Evolutionary conservation across 2,888 invertebrate species (phyloP).

Genomic region (Drosophila ustulata): DNA sequence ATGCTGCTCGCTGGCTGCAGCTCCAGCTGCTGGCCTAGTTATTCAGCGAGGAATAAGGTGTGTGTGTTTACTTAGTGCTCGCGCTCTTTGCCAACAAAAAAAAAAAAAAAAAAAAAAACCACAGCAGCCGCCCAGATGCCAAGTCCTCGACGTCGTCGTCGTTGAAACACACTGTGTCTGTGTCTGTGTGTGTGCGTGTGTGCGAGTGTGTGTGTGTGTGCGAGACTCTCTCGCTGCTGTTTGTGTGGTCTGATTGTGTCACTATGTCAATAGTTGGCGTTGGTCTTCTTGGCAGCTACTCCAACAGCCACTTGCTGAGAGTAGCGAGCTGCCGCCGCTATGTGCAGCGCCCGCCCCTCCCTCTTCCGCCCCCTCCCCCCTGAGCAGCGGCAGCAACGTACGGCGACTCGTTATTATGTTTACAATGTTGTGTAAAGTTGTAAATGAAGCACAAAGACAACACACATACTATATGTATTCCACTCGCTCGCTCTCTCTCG

Average conservation of each 20-base stretch:
- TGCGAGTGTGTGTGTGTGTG: constrained; percentile 18
- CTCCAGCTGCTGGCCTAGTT: constrained; percentile 57
- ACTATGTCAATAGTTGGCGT: constrained; percentile 75
- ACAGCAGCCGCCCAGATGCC: constrained; percentile 47
- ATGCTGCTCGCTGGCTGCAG: constrained; percentile 27
- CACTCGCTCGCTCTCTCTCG: not conserved
- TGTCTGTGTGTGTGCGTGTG: constrained; percentile 3
- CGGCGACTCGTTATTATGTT: constrained; percentile 66
- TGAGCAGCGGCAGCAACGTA: constrained; percentile 33
- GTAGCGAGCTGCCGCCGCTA: constrained; percentile 33
- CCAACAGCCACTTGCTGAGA: constrained; percentile 62
- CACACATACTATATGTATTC: constrained; percentile 47
- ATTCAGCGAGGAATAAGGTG: constrained; percentile 69
- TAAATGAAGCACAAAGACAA: constrained; percentile 68
- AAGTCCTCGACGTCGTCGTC: constrained; percentile 26
- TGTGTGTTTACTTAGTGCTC: constrained; percentile 70
- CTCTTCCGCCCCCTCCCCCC: not conserved
- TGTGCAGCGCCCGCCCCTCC: constrained; percentile 31
- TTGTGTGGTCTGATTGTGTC: constrained; percentile 71
- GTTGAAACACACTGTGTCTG: not conserved
- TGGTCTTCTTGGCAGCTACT: constrained; percentile 69
- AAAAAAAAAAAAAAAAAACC: constrained; percentile 1
- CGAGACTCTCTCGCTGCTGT: constrained; percentile 31
- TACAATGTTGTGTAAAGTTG: constrained; percentile 70
- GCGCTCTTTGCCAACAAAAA: constrained; percentile 32